Base-by-base conservation (phyloP, 2,113 vertebrate species). In the Psettodes erumei region DNA sequence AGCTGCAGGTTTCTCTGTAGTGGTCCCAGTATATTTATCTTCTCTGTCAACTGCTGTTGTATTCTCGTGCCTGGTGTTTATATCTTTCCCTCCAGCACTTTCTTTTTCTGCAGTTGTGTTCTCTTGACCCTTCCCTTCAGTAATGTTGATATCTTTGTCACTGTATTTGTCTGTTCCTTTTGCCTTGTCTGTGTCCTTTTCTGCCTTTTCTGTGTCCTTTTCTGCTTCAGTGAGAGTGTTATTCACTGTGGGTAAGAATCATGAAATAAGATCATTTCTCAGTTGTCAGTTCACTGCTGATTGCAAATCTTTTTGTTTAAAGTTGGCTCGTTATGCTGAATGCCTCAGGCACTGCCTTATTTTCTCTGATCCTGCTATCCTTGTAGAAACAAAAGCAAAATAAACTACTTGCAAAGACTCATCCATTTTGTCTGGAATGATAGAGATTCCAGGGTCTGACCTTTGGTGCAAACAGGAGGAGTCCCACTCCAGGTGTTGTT, bases 401-500 rank as follows among this genome's bases (percentile, higher is more conserved):
- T 19, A 0, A 45, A 27, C 8, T 38, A 4, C 62, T 59, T 25
- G 18, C 19, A 69, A 21, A 30, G 43, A 55, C 40, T 55, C 5
- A 68, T 33, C 1, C 25, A 30, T 13, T 47, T 38, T 35, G 3
- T 23, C 12, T 25, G 28, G 62, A 9, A 23, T 16, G 35, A 25
- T 2, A 23, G 13, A 23, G n/a, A 65, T 32, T 23, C 9, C 15
- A 9, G 8, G 38, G 28, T 33, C 84, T 65, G 47, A 99, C 98
- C 97, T 98, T 95, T 96, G 73, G 93, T 95, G 90, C 98, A 99
- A 77, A 95, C 88, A 37, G 97, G 96, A 73, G 95, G 92, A 63
- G 94, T 95, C 61, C 96, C 97, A 68, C 96, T 97, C 98, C 98
- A 99, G 67, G 95, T 95, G 85, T 95, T 96, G 77, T 95, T 90